Percentiles rank a stretch among this genome's conserved stretches.
These are phyloP conservation scores for Spodoptera littoralis DNA, from an alignment of 2,888 invertebrate species.

Conservation along the genomic window DNA sequence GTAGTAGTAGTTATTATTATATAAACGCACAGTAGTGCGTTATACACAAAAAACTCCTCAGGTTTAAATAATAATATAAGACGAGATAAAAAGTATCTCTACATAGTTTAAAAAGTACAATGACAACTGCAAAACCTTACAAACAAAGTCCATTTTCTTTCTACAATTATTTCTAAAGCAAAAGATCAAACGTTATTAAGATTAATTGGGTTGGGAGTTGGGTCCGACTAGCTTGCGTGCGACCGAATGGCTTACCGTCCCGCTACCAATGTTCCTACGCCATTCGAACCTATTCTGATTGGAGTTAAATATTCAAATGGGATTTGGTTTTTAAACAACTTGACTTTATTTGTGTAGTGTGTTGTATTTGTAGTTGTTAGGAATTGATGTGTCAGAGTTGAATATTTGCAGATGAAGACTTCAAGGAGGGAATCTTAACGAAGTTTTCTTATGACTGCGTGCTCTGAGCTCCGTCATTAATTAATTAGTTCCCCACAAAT, in stretches of 20 bases:
- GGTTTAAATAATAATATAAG: no score
- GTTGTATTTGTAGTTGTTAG: slow-evolving; percentile 10
- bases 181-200: slow-evolving; percentile 32
- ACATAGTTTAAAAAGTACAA: no score
- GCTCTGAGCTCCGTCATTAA: slow-evolving; percentile 12
- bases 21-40: no score
- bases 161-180: slow-evolving; percentile 27
- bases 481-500: slow-evolving; percentile 37
- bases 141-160: slow-evolving; percentile 21
- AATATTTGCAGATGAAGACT: neutral
- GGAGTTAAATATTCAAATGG: slow-evolving; percentile 42
- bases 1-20: no score
- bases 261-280: slow-evolving; percentile 7
- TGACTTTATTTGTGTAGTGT: slow-evolving; percentile 6
- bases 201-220: slow-evolving; percentile 34
- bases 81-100: no score
- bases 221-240: slow-evolving; percentile 11
- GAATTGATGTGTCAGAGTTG: slow-evolving; percentile 6
- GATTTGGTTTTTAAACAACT: slow-evolving; percentile 32
- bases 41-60: no score
- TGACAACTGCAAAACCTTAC: neutral
- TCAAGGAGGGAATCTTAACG: no score
- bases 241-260: slow-evolving; percentile 28
- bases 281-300: slow-evolving; percentile 37
- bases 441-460: neutral